These are phyloP conservation scores for Poliocrania exsul DNA, from an alignment of 2,797 vertebrate genomes.

Conservation along the genomic window DNA sequence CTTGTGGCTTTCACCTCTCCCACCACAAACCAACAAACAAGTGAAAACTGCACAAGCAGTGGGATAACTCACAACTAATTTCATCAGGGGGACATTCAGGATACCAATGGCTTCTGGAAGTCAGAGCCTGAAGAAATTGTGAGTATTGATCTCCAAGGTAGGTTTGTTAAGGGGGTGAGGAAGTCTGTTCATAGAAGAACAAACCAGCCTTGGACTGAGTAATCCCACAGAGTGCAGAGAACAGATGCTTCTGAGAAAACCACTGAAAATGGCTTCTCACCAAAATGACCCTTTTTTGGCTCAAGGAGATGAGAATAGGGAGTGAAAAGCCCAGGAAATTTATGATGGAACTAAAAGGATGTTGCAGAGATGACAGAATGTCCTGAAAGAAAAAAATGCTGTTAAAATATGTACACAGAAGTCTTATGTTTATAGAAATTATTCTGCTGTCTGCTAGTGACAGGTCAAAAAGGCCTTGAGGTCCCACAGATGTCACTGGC, in stretches of 20 bases:
- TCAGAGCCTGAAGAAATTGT: not conserved
- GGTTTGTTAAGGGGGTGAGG: not conserved
- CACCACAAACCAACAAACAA: not conserved
- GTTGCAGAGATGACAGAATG: not conserved
- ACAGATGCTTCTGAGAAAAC: not conserved
- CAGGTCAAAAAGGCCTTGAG: not conserved
- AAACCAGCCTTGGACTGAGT: not conserved
- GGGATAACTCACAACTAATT: not conserved
- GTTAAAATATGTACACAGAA: conserved; percentile 11
- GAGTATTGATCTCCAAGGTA: not conserved
- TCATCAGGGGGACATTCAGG: not conserved
- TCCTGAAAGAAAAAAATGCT: not conserved
- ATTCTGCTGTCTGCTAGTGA: not conserved
- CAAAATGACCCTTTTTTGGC: not conserved
- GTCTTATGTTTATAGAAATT: not conserved
- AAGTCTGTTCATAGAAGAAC: not conserved
- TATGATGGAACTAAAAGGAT: not conserved
- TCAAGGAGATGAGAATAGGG: not conserved
- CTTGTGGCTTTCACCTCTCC: not conserved
- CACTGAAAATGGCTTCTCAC: not conserved
- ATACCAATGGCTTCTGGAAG: not conserved
- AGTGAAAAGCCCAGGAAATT: not conserved
- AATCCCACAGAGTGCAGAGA: not conserved
- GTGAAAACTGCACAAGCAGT: not conserved
- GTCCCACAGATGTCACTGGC: conserved; percentile 5